phyloP scores from a whole-genome alignment of 2,888 invertebrate genomes.

The Sinohyriopsis cumingii region DNA sequence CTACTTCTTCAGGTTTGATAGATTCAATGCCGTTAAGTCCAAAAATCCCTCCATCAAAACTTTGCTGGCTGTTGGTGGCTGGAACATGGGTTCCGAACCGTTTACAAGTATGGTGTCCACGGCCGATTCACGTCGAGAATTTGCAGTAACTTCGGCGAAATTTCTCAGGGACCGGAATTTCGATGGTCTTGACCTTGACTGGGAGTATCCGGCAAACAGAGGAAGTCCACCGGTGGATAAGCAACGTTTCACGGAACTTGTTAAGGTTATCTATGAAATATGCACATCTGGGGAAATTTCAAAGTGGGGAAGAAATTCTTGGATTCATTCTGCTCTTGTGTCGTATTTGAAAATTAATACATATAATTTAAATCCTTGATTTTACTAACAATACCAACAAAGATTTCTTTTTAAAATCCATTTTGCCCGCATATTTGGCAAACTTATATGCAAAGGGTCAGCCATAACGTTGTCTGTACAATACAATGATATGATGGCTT shows the following conservation, averaged over 20 bases:
- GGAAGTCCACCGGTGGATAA: constrained; percentile 66
- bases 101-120: constrained; percentile 62
- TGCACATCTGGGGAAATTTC: not conserved
- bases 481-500: too few relatives aligned
- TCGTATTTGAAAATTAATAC: too few relatives aligned
- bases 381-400: too few relatives aligned
- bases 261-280: constrained; percentile 31
- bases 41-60: constrained; percentile 83
- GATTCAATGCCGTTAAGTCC: constrained; percentile 80
- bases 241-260: constrained; percentile 53
- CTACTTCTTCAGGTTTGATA: constrained; percentile 78
- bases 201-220: constrained; percentile 85
- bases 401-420: too few relatives aligned
- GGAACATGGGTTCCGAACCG: constrained; percentile 89
- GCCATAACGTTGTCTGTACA: too few relatives aligned
- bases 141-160: constrained; percentile 46
- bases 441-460: too few relatives aligned
- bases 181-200: constrained; percentile 90
- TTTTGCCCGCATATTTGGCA: too few relatives aligned
- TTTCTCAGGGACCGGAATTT: constrained; percentile 76
- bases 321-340: too few relatives aligned
- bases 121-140: constrained; percentile 44
- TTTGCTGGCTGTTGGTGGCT: constrained; percentile 91
- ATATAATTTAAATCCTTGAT: too few relatives aligned
- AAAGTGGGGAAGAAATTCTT: not conserved